Percentiles rank a stretch among this genome's conserved stretches.
Conservation (phyloP, 2,888 invertebrate genomes). For the Taphrorychus bicolor region DNA sequence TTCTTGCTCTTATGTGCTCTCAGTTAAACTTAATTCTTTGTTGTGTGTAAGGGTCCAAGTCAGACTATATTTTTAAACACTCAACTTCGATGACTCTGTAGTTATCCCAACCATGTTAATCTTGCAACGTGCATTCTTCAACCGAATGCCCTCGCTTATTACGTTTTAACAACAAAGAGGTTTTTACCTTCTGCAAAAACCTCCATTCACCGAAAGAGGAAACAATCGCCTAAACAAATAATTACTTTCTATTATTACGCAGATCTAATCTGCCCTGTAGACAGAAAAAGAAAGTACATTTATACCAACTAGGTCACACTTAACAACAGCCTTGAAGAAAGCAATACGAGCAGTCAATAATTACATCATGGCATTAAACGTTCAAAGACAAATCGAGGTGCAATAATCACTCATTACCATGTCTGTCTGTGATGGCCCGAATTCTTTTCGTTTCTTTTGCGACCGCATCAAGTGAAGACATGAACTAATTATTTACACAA, state of each 20-base stretch:
- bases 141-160: too few relatives aligned
- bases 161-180: too few relatives aligned
- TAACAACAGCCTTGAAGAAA: constrained; percentile 31
- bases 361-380: constrained; percentile 13
- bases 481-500: neutral
- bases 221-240: neutral
- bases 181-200: too few relatives aligned
- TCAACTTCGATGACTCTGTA: too few relatives aligned
- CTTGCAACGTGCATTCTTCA: too few relatives aligned
- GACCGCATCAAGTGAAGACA: neutral
- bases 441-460: neutral
- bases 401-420: neutral
- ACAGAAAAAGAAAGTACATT: constrained; percentile 24
- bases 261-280: neutral
- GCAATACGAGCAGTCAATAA: constrained; percentile 17
- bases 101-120: too few relatives aligned
- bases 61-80: too few relatives aligned
- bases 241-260: constrained; percentile 3
- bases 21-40: too few relatives aligned
- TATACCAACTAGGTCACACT: constrained; percentile 21
- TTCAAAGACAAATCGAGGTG: neutral
- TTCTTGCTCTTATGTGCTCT: too few relatives aligned
- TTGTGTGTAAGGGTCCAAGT: too few relatives aligned
- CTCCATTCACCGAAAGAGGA: neutral
- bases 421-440: neutral